Evolutionary conservation across 2,888 invertebrate genomes (phyloP).

Genomic region (Marasmarcha lunaedactyla): DNA sequence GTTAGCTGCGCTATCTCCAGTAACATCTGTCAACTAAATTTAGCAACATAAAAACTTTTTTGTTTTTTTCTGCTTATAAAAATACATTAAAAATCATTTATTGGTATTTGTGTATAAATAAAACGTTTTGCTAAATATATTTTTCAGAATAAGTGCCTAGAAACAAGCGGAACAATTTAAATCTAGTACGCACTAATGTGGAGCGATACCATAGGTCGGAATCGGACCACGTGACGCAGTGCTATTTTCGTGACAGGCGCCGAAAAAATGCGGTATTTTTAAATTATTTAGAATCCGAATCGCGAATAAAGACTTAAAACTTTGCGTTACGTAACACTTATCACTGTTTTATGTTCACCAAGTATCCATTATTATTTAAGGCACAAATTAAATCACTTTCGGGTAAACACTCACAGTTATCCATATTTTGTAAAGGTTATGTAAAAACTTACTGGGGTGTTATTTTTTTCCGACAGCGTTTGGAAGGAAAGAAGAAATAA

Average conservation of each 20-base stretch:
- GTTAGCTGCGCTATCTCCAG: slow-evolving; percentile 41
- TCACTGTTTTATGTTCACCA: slow-evolving; percentile 49
- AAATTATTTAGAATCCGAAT: slow-evolving; percentile 40
- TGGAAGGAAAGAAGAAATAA: slow-evolving; percentile 70
- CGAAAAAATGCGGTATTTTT: slow-evolving; percentile 71
- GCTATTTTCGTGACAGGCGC: slow-evolving; percentile 65
- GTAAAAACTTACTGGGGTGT: slow-evolving; percentile 56
- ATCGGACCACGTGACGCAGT: slow-evolving; percentile 59
- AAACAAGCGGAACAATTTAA: too few species aligned
- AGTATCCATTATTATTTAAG: slow-evolving; percentile 29
- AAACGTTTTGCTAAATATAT: too few species aligned
- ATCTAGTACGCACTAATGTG: slow-evolving; percentile 47
- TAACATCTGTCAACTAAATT: slow-evolving; percentile 31
- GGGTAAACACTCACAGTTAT: slow-evolving; percentile 44
- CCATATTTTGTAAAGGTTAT: slow-evolving; percentile 32
- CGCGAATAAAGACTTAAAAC: slow-evolving; percentile 21
- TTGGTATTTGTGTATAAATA: too few species aligned
- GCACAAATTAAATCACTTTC: slow-evolving; percentile 45
- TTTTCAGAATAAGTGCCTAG: too few species aligned
- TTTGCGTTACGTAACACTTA: slow-evolving; percentile 63
- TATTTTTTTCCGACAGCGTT: slow-evolving; percentile 63
- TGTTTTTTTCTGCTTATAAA: too few species aligned
- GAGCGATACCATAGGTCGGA: slow-evolving; percentile 61
- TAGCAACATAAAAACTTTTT: slow-evolving; percentile 8
- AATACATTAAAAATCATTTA: too few species aligned